Conservation (phyloP, 1,140 invertebrate species). For the Drosophila miranda region DNA sequence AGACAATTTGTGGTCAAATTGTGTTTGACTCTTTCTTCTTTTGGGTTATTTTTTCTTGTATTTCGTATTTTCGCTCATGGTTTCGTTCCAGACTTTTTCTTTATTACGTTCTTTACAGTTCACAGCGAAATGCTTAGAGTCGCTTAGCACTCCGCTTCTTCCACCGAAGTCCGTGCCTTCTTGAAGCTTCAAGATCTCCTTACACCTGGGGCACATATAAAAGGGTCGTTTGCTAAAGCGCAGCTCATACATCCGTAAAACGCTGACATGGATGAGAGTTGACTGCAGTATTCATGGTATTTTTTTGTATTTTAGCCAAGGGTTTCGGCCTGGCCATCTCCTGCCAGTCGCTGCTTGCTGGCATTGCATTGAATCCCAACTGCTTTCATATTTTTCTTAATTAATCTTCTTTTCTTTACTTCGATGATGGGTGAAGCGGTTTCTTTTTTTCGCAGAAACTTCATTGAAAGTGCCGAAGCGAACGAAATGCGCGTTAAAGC, state of each 20-base stretch:
- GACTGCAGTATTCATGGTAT: constrained; percentile 4
- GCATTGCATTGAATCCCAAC: constrained; percentile 61
- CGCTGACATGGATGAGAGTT: constrained; percentile 19
- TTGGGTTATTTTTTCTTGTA: neutral
- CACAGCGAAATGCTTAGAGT: too few species aligned
- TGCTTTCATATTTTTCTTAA: constrained; percentile 72
- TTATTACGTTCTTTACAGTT: neutral
- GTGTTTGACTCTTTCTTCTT: constrained; percentile 36
- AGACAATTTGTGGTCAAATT: constrained; percentile 55
- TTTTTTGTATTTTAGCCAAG: neutral
- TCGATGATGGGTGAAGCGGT: constrained; percentile 27
- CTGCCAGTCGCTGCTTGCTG: neutral
- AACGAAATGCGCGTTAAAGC: constrained; percentile 27
- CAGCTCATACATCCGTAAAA: neutral
- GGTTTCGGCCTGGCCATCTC: neutral
- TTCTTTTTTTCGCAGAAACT: constrained; percentile 34
- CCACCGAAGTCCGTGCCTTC: neutral
- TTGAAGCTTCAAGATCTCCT: neutral
- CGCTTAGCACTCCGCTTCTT: too few species aligned
- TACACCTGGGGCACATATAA: constrained; percentile 1
- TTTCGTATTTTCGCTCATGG: too few species aligned
- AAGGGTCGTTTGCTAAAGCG: constrained; percentile 1
- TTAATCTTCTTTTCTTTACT: constrained; percentile 69
- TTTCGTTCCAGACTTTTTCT: neutral
- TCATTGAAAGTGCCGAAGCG: constrained; percentile 47